A percentile compares a stretch with the other conserved stretches of the same genome.
phyloP scores from a whole-genome alignment of 2,888 invertebrate species.

The Pachycephus smyrnensis region DNA sequence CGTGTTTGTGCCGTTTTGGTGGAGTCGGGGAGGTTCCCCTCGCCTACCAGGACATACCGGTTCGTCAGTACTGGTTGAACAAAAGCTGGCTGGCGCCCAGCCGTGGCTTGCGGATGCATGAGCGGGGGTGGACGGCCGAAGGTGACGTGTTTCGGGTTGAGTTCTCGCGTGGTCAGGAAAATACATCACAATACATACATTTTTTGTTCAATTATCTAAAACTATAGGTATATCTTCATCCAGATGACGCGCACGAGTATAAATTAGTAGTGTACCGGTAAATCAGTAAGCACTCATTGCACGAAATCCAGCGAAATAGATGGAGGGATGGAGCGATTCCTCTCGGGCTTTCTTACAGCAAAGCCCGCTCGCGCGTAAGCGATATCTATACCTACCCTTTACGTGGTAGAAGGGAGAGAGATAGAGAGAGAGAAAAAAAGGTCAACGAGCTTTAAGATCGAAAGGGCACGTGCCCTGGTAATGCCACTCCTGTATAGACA shows the following conservation, averaged over 20 bases:
- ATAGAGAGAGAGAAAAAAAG: constrained; percentile 4
- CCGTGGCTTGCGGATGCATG: neutral
- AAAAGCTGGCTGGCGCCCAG: too few species aligned
- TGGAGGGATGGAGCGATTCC: constrained; percentile 23
- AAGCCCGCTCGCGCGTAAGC: constrained; percentile 11
- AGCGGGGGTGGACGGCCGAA: neutral
- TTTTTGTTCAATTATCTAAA: too few species aligned
- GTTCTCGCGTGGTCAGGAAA: too few species aligned
- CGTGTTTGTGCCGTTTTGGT: too few species aligned
- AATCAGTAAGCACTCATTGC: neutral
- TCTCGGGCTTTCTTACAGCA: constrained; percentile 25
- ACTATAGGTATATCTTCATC: neutral
- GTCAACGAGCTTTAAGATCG: constrained; percentile 14
- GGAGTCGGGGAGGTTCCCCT: too few species aligned
- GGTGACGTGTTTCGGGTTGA: too few species aligned
- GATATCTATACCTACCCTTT: constrained; percentile 13
- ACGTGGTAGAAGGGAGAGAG: neutral
- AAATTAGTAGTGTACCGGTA: neutral
- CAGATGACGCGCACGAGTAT: neutral
- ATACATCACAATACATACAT: too few species aligned
- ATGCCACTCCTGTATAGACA: constrained; percentile 11
- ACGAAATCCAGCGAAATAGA: constrained; percentile 25
- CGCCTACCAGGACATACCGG: too few species aligned
- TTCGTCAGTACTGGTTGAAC: too few species aligned
- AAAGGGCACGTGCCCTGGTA: constrained; percentile 16